Percentiles rank a stretch among this genome's conserved stretches.
phyloP scores from a whole-genome alignment of 2,113 vertebrate species.

The Mystacornis crossleyi region DNA sequence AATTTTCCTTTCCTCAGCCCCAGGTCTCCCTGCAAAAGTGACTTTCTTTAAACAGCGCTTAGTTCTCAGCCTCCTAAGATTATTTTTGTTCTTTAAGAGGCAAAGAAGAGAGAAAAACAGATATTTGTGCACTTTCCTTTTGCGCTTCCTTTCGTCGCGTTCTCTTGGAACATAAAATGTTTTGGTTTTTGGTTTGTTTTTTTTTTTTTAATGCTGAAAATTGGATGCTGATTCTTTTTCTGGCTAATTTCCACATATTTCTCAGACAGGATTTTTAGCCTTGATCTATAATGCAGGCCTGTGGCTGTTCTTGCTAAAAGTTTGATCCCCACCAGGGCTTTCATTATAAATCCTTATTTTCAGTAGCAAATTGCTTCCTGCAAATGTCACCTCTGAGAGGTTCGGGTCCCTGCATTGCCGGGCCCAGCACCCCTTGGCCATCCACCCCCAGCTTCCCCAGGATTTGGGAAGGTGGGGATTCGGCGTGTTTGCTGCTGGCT shows the following conservation, averaged over 20 bases:
- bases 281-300: slow-evolving; percentile 36
- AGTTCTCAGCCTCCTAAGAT: neutral
- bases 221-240: neutral
- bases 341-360: slow-evolving; percentile 31
- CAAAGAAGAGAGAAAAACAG: neutral
- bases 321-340: neutral
- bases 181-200: neutral
- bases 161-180: neutral
- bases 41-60: neutral
- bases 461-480: neutral
- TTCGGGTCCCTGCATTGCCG: fast-evolving
- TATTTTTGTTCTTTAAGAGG: slow-evolving; percentile 8
- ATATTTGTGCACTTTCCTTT: neutral
- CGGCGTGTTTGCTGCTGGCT: fast-evolving
- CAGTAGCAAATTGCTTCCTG: neutral
- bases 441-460: neutral
- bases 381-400: neutral
- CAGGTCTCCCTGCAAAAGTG: neutral
- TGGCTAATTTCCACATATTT: slow-evolving; percentile 26
- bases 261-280: neutral
- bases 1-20: neutral
- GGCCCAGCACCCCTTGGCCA: fast-evolving
- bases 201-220: neutral
- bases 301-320: slow-evolving; percentile 41
- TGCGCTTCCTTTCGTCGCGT: fast-evolving